Base-by-base conservation (phyloP, 2,113 vertebrate genomes). In the Tenrec ecaudatus region DNA sequence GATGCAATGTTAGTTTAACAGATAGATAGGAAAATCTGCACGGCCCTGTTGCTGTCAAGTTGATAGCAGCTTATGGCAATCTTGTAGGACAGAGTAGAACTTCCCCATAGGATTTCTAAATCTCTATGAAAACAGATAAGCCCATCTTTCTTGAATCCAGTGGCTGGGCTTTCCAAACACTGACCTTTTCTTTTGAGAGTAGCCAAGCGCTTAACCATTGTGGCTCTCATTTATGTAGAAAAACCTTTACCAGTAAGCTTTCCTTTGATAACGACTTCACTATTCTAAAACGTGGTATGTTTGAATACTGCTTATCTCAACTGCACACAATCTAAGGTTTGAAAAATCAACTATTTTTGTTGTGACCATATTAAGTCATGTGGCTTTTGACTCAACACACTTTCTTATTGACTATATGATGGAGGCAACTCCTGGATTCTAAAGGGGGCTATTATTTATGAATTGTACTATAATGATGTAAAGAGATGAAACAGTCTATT, bases 311-410 rank as follows among this genome's bases (percentile, higher is more conserved):
- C 62, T 89, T 73, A n/a, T 40, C 43, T 31, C 76, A 75, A 78
- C 57, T 64, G 40, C 20, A 0, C 22, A 77, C 78, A 57, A 69
- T 64, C 2, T 75, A 19, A 27, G 19, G 64, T 66, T 91, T 90
- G n/a, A 25, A 47, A 95, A 88, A 78, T 73, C 16, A 78, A 85
- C 71, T 64, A 82, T 86, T 82, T 84, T 87, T 91, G 16, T 57
- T 82, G n/a, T 88, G 57, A 89, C 4, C 22, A 10, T 16, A 10
- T 19, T 95, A 83, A 64, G 10, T 38, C 31, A 75, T 93, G 14
- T 60, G 75, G 31, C 60, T 47, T 88, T 87, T 84, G 77, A 66
- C 4, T 1, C 19, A 82, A 15, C 11, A 66, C 19, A 62, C 2
- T 80, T 94, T 92, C 53, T 86, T 62, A 53, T 53, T 12, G 9